phyloP scores from a whole-genome alignment of 53 echinoderm and acorn worm genomes.

The Holothuria leucospilota region DNA sequence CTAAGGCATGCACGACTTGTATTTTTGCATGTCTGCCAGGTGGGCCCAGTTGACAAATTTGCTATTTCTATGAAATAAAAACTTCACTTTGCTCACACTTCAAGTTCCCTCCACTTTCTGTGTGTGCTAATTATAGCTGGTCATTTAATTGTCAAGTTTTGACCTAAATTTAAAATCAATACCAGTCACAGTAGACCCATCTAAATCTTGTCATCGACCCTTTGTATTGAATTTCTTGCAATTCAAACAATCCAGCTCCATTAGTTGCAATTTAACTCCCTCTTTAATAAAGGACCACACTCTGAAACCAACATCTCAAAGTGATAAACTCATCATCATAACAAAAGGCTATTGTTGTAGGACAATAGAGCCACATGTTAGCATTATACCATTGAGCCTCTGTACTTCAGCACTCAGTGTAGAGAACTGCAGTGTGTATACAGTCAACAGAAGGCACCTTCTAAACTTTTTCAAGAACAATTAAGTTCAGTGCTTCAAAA shows the following conservation, averaged over 20 bases:
- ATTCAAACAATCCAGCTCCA: slow-evolving; percentile 12
- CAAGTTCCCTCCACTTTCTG: no score
- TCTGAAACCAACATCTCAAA: no score
- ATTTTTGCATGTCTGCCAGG: no score
- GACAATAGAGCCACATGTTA: slow-evolving; percentile 22
- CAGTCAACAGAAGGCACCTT: no score
- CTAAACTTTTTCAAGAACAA: no score
- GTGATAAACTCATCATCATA: neutral
- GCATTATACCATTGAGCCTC: neutral
- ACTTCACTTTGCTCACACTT: no score
- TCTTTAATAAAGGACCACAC: neutral
- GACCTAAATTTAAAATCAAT: slow-evolving; percentile 14
- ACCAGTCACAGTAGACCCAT: neutral
- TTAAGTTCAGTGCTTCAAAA: no score
- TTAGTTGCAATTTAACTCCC: slow-evolving; percentile 19
- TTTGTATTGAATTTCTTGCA: neutral
- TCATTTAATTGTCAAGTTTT: neutral
- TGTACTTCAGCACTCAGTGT: no score
- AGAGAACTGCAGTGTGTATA: no score
- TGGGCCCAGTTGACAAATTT: no score
- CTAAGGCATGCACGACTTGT: no score
- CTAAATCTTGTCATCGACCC: neutral
- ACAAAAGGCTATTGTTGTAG: slow-evolving; percentile 14
- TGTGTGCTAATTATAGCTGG: neutral
- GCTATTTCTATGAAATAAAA: no score